Percentiles rank a stretch among this genome's conserved stretches.
Evolutionary conservation across 2,113 vertebrate species (phyloP).

Genomic region (Lontra canadensis): DNA sequence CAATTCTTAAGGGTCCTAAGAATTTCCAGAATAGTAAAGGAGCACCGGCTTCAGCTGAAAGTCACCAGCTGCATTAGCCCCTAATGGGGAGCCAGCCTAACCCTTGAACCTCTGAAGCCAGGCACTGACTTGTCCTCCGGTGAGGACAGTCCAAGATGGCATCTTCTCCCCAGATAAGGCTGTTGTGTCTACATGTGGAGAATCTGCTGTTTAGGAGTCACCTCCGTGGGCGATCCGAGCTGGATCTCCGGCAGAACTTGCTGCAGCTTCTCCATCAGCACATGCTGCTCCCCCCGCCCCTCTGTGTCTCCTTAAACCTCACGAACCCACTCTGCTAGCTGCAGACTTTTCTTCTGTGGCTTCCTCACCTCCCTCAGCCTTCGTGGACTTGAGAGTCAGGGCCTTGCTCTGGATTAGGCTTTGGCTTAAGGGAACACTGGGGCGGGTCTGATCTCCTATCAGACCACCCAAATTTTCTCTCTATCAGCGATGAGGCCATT

Average conservation of each 20-base stretch:
- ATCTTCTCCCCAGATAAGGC: neutral
- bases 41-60: too few species aligned
- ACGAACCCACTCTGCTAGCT: neutral
- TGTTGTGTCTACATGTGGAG: neutral
- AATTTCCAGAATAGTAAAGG: too few species aligned
- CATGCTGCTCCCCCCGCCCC: neutral
- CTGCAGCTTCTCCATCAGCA: neutral
- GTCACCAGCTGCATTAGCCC: too few species aligned
- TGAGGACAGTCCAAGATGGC: neutral
- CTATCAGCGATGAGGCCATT: neutral
- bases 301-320: neutral
- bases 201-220: neutral
- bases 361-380: neutral
- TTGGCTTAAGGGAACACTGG: neutral
- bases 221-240: rapidly evolving
- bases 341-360: neutral
- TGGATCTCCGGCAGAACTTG: neutral
- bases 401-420: neutral
- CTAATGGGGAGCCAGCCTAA: too few species aligned
- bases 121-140: neutral
- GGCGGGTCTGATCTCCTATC: neutral
- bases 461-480: neutral
- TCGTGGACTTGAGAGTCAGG: neutral
- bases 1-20: too few species aligned
- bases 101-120: too few species aligned